Base-by-base conservation (phyloP, 1,140 invertebrate species). In the Archegozetes longisetosus region DNA sequence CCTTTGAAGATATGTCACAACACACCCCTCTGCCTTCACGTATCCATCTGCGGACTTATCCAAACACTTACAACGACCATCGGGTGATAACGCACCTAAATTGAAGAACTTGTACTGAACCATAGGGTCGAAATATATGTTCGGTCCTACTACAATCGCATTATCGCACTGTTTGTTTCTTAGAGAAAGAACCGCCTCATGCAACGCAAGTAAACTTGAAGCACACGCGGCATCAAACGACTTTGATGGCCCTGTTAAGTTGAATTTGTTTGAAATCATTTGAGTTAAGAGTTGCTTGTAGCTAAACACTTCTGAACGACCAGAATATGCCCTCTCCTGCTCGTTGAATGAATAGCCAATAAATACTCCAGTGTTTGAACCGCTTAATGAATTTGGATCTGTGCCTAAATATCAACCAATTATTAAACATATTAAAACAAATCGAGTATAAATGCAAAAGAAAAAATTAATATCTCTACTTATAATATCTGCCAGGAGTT, bases 241-340 rank as follows among this genome's bases (percentile, higher is more conserved):
- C 71, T 85, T 93, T 71, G 89, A 94, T 1, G 93, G 93, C 75
- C 77, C 79, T 68, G 74, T 84, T 61, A 95, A 86, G 67, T 97
- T 90, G 74, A 95, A 97, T 13, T 88, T 84, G 74, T 84, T 97
- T 0, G 90, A 95, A 40, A 98, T 80, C 68, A 93, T 81, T 71
- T 97, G 97, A 46, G 90, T 81, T 72, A 96, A 94, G 91, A 96
- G 96, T 27, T 89, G 85, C 3, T 14, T 47, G 48, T 97, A 97
- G 54, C 92, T 91, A 69, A 84, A 88, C 1, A 91, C 80, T 29
- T 66, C 14, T n/a, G 49, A 52, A 22, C 32, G 25, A 9, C 58
- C 50, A 20, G 46, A 26, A 47, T 49, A 47, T 9, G 55, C 61
- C 25, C 25, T 26, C 17, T 20, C 12, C 3, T 61, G 52, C 14